Base-by-base conservation (phyloP, 2,888 invertebrate genomes). In the Plebejus anna region DNA sequence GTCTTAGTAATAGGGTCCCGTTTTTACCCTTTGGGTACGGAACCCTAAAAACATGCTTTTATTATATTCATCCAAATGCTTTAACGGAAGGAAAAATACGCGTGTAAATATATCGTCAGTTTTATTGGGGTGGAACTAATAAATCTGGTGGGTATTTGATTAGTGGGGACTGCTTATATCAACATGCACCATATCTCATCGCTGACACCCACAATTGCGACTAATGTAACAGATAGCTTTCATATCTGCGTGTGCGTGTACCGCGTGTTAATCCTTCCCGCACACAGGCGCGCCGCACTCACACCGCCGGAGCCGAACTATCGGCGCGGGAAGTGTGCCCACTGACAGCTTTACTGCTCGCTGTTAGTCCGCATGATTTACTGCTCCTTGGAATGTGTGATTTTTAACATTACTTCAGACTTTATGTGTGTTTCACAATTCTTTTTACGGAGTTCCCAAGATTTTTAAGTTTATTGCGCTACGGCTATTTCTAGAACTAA, bases 291-390 rank as follows among this genome's bases (percentile, higher is more conserved):
- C 22, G 9, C 42, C 28, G 47, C 72, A 22, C 72, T n/a, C 22
- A 47, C 72, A 22, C 42, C 1, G 13, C 55, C 16, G 55, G 4
- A 1, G 55, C 55, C 6, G 72, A 13, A 72, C 73, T 51, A 55
- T 73, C 16, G 13, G 9, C 72, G 59, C 47, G 77, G 77, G 73
- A 28, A 78, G 79, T 78, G 79, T 70, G 42, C 51, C 59, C 77
- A 76, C 76, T 78, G 82, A 82, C 81, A 80, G 80, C 36, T 82
- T 81, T 80, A 82, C 79, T 75, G 78, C 61, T 51, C 51, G 77
- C 76, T 78, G 79, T 80, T 80, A 79, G 75, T 78, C 78, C 72
- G 75, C 32, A 76, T 79, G 75, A 79, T 77, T 78, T 79, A 79
- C 77, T 72, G n/a, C 55, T 36, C 16, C 73, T 73, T 70, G 51